Conservation (phyloP, 2,113 vertebrate genomes). For the Corythoichthys haematopterus region DNA sequence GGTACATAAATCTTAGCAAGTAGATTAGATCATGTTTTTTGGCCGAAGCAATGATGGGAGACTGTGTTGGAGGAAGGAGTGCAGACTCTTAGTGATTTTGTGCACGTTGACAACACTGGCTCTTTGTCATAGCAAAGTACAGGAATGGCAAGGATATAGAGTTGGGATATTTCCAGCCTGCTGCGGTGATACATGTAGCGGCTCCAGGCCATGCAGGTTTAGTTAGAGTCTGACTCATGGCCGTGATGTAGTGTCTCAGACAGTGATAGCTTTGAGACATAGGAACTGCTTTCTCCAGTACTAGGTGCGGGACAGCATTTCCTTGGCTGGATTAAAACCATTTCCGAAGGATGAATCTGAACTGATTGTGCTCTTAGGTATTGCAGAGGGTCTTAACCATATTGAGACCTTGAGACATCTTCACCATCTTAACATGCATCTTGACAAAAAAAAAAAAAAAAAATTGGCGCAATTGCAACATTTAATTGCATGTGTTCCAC, state of each 20-base stretch:
- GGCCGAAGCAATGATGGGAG: slow-evolving; percentile 50
- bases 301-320: slow-evolving; percentile 44
- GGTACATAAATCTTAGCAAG: slow-evolving; percentile 55
- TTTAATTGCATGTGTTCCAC: slow-evolving; percentile 19
- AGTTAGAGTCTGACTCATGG: slow-evolving; percentile 67
- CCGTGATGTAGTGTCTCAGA: slow-evolving; percentile 65
- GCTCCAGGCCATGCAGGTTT: slow-evolving; percentile 64
- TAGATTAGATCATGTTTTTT: slow-evolving; percentile 53
- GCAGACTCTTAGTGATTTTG: slow-evolving; percentile 54
- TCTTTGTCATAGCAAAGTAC: slow-evolving; percentile 63
- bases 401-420: slow-evolving; percentile 4
- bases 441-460: slow-evolving; percentile 20
- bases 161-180: slow-evolving; percentile 58
- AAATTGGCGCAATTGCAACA: neutral
- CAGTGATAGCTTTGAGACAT: slow-evolving; percentile 60
- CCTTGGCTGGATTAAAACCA: slow-evolving; percentile 46
- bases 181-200: slow-evolving; percentile 59
- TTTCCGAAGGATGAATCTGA: slow-evolving; percentile 43
- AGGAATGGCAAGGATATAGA: slow-evolving; percentile 51
- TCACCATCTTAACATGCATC: slow-evolving; percentile 16
- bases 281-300: slow-evolving; percentile 60
- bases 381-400: slow-evolving; percentile 31
- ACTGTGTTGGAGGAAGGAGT: slow-evolving; percentile 26
- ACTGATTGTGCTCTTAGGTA: slow-evolving; percentile 53
- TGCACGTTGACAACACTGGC: slow-evolving; percentile 53